phyloP scores from a whole-genome alignment of 2,888 invertebrate genomes.

The Exocentrus adspersus region DNA sequence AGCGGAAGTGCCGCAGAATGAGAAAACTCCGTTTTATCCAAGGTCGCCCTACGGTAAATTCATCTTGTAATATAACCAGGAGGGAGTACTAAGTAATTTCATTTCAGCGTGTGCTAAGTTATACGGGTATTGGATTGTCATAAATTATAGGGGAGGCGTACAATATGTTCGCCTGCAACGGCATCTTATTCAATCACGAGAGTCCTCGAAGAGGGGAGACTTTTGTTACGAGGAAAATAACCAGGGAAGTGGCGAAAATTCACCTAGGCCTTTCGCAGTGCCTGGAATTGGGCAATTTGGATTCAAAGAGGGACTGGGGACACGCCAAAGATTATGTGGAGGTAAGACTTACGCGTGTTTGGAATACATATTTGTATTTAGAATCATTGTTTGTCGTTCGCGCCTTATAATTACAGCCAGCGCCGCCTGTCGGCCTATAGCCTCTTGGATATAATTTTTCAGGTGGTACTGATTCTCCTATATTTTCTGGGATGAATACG shows the following conservation, averaged over 20 bases:
- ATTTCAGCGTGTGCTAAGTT: conserved; percentile 90
- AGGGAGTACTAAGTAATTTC: too few species aligned
- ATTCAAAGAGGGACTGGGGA: conserved; percentile 98
- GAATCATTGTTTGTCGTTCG: too few species aligned
- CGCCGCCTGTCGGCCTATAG: too few species aligned
- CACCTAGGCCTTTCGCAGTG: conserved; percentile 84
- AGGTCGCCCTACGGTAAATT: conserved; percentile 92
- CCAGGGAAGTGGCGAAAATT: conserved; percentile 97
- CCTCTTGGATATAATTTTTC: too few species aligned
- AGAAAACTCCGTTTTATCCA: conserved; percentile 96
- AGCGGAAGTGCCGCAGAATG: conserved; percentile 90
- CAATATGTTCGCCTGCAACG: conserved; percentile 94
- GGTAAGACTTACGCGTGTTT: conserved; percentile 64
- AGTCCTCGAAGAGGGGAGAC: conserved; percentile 96
- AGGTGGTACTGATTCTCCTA: too few species aligned
- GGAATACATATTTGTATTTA: too few species aligned
- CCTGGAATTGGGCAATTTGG: conserved; percentile 93
- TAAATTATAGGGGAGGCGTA: conserved; percentile 97
- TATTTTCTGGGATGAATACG: too few species aligned
- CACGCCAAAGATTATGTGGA: conserved; percentile 96
- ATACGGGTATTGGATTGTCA: conserved; percentile 95
- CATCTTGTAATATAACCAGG: too few species aligned
- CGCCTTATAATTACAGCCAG: too few species aligned
- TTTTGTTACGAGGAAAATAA: conserved; percentile 98
- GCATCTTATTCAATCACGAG: conserved; percentile 96